Base-by-base conservation (phyloP, 2,797 vertebrate genomes). In the Harpagifer antarcticus region DNA sequence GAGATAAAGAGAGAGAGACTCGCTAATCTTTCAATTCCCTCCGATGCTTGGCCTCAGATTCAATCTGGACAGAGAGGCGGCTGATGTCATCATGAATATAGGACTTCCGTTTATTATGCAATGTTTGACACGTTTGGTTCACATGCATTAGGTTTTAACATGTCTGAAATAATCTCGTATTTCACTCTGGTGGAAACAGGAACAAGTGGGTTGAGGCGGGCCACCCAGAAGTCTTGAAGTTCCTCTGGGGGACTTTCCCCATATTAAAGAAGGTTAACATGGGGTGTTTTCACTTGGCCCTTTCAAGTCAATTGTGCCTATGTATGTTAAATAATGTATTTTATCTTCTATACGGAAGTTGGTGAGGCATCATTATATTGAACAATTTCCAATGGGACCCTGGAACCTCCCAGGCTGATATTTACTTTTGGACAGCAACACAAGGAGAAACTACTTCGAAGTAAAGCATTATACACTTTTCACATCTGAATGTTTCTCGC, bases 1-100 rank as follows among this genome's bases (percentile, higher is more conserved):
- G 50, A 31, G 62, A 47, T 73, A 20, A 72, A 57, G 67, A 45
- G 67, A 33, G 66, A 52, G 40, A 19, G 59, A 40, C 68, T 53
- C 58, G 55, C 85, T 92, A 90, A 91, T 91, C 89, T 89, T 80
- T 72, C 66, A 48, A 78, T 87, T 64, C 68, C 71, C 60, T 79
- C 76, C 75, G 17, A 83, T 75, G 76, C 72, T 83, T 76, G 89
- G 84, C 55, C 78, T 82, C 68, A 88, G 86, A 90, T 88, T 87
- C 85, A 92, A 91, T 92, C 78, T 87, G 84, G 79, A 73, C 71
- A 45, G 40, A 69, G 40, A 31, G 67, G 66, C 40, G 76, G 42
- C 55, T 66, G 58, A 19, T 33, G 20, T 44, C 63, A 59, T 76
- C 84, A 86, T 81, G 70, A 83, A 70, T 59, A 56, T 16, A 74